phyloP scores from a whole-genome alignment of 2,113 vertebrate genomes.

The Anguilla rostrata region DNA sequence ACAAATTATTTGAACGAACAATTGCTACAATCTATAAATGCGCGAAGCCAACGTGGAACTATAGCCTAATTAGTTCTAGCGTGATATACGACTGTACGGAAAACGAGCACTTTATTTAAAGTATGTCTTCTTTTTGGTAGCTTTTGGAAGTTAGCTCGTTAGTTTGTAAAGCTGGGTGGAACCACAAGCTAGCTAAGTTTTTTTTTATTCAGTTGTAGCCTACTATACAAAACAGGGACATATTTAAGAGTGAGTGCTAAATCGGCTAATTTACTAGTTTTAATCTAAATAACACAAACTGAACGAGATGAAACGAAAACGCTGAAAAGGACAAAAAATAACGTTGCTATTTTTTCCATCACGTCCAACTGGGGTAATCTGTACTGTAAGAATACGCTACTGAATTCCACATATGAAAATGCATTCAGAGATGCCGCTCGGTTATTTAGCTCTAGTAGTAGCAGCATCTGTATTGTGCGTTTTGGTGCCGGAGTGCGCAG shows the following conservation, averaged over 20 bases:
- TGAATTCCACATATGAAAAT: not conserved
- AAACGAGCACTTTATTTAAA: not conserved
- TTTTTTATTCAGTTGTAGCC: not conserved
- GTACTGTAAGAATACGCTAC: not conserved
- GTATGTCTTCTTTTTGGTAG: not conserved
- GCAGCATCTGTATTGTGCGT: not conserved
- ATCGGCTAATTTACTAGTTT: not conserved
- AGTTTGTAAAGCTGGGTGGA: not conserved
- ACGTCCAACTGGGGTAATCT: not conserved
- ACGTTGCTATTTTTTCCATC: not conserved
- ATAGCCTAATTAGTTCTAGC: too few relatives aligned
- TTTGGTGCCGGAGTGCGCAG: not conserved
- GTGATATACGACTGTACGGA: not conserved
- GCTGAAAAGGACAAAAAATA: not conserved
- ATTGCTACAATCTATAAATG: not conserved
- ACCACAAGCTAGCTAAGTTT: not conserved
- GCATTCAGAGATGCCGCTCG: not conserved
- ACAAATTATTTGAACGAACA: constrained; percentile 2
- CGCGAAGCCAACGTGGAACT: not conserved
- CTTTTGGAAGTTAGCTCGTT: not conserved
- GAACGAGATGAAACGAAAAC: not conserved
- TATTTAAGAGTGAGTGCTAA: not conserved
- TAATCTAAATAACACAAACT: not conserved
- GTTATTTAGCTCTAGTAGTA: not conserved
- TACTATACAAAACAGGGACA: not conserved